Percentiles rank a stretch among this genome's conserved stretches.
These are phyloP conservation scores for Galaxea fascicularis DNA, from an alignment of 92 coral and sea anemone species.

Conservation along the genomic window DNA sequence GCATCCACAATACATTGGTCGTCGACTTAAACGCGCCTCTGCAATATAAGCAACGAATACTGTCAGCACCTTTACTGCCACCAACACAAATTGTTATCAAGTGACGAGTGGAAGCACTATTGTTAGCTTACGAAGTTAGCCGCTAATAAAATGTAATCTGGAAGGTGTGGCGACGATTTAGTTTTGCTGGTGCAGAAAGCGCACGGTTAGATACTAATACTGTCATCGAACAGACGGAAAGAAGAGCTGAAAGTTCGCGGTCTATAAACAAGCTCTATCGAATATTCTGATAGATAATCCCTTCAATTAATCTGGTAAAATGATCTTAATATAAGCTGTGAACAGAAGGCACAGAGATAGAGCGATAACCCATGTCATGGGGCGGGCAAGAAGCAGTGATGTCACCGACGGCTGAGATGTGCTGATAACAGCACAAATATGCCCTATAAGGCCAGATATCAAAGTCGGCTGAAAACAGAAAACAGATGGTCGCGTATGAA, in stretches of 20 bases:
- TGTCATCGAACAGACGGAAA: not conserved
- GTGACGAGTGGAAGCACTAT: constrained; percentile 13
- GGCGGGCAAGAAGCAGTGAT: constrained; percentile 39
- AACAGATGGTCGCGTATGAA: constrained; percentile 37
- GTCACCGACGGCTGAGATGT: constrained; percentile 51
- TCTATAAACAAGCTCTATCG: not conserved
- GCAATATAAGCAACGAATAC: constrained; percentile 3
- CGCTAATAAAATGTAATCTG: not conserved
- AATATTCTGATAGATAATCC: constrained; percentile 49
- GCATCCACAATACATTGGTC: not conserved
- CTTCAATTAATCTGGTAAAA: constrained; percentile 61
- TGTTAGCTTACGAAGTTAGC: not conserved
- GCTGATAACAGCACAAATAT: constrained; percentile 31
- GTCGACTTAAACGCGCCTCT: not conserved
- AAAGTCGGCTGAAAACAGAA: constrained; percentile 21
- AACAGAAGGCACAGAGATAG: constrained; percentile 46
- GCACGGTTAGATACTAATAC: not conserved
- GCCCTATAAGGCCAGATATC: constrained; percentile 15
- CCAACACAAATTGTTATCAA: constrained; percentile 32
- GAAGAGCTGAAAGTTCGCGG: not conserved
- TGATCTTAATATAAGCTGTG: constrained; percentile 78
- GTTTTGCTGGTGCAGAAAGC: not conserved
- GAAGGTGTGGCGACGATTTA: not conserved
- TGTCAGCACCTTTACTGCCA: constrained; percentile 43
- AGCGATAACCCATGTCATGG: constrained; percentile 71